A percentile compares a stretch with the other conserved stretches of the same genome.
Conservation (phyloP, 2,113 vertebrate genomes). For the Panthera leo region DNA sequence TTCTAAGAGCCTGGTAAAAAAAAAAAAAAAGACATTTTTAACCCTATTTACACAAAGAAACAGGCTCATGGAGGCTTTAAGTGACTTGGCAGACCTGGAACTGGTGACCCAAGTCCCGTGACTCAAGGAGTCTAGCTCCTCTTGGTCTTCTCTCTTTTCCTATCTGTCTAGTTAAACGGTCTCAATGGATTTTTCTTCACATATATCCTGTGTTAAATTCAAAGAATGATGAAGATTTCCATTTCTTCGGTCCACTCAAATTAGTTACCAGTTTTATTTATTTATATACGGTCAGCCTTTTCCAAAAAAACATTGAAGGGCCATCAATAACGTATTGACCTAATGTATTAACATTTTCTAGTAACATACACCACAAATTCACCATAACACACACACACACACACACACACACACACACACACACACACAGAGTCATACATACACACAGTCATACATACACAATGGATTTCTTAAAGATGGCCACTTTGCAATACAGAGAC, state of each 20-base stretch:
- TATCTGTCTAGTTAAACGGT: background rate
- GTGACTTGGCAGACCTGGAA: background rate
- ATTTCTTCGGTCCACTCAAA: constrained; percentile 26
- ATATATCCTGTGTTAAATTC: background rate
- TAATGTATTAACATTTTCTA: background rate
- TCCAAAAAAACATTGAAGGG: background rate
- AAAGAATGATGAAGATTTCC: background rate
- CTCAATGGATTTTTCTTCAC: background rate
- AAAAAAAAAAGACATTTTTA: background rate
- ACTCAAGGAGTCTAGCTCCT: background rate
- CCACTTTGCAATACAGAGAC: background rate
- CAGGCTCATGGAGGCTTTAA: background rate
- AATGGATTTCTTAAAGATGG: background rate
- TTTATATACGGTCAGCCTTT: background rate
- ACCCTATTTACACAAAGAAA: background rate
- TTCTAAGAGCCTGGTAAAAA: background rate
- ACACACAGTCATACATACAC: background rate
- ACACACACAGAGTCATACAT: background rate
- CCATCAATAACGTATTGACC: background rate
- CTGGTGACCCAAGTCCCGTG: background rate
- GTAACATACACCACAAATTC: background rate
- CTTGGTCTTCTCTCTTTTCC: background rate
- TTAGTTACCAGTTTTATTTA: constrained; percentile 13
- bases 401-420: background rate
- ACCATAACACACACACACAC: background rate